Conservation (phyloP, 1,140 invertebrate species). For the Sitobion miscanthi region DNA sequence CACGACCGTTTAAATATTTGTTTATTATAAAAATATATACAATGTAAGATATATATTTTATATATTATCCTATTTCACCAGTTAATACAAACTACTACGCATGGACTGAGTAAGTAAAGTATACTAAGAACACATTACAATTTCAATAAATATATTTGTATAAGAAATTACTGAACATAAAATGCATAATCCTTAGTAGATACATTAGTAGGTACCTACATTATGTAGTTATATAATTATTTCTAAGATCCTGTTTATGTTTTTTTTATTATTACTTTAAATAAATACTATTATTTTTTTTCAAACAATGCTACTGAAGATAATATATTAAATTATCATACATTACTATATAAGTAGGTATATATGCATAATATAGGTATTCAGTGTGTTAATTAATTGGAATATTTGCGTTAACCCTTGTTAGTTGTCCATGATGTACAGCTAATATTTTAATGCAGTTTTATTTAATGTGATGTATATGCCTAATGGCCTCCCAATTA, state of each 20-base stretch:
- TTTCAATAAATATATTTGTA: neutral
- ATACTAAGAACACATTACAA: neutral
- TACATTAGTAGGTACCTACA: neutral
- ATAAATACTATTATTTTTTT: neutral
- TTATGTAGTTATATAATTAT: neutral
- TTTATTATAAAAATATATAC: neutral
- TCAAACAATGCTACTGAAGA: neutral
- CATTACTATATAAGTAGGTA: neutral
- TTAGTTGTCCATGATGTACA: neutral
- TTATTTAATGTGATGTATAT: neutral
- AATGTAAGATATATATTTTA: neutral
- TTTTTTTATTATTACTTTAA: neutral
- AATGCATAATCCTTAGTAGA: neutral
- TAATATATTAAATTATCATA: neutral
- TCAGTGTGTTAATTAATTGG: neutral
- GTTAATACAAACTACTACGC: neutral
- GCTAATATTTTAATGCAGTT: neutral
- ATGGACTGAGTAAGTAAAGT: neutral
- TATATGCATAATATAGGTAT: neutral
- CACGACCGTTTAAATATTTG: neutral
- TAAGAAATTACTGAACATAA: neutral
- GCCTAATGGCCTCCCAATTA: neutral
- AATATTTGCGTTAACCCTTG: neutral
- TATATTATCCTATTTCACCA: neutral
- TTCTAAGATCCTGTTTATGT: neutral